Evolutionary conservation across 2,888 invertebrate genomes (phyloP), one percentile per base, ranked within the genome.

Genomic region (Tipula helvola): DNA sequence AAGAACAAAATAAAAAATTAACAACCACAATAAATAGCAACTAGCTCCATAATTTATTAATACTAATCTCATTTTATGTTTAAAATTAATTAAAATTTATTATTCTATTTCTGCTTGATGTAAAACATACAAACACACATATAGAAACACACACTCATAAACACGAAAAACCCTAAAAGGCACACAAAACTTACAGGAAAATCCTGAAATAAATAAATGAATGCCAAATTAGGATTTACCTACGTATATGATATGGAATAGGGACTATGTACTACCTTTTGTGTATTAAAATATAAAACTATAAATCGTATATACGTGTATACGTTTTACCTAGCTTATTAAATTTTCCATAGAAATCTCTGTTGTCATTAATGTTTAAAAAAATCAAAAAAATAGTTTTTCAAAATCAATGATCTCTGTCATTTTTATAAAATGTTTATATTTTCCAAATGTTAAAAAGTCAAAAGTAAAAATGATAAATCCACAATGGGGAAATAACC

Each of bases 71-170:
- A 10, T 71, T 71, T 71, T 71, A 71, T 71, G 71, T 71, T 71
- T 71, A 71, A 71, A 71, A 71, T 71, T 71, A 71, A 71, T 71
- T 71, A 71, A 71, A 71, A 71, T 71, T 71, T 71, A 71, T 71
- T 71, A 71, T 71, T 71, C 71, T 12, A 71, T 71, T 71, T 71
- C 12, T 28, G 10, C 28, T 71, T 71, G 16, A 52, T 52, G n/a
- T 52, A n/a, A 52, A 16, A 16, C 16, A 28, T 28, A 28, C 28
- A 28, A 28, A 28, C 28, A 28, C 10, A 44, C 0, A 5, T 10
- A 44, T 8, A 44, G 1, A 52, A 3, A 52, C 16, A 52, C 16
- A 52, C 16, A 52, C 12, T 16, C 16, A 52, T 5, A 71, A 28
- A 18, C 28, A 28, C 28, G 28, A 28, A 28, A 28, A 28, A 28